A percentile compares a stretch with the other conserved stretches of the same genome.
Evolutionary conservation across 2,888 invertebrate species (phyloP).

Genomic region (Malachius bipustulatus): DNA sequence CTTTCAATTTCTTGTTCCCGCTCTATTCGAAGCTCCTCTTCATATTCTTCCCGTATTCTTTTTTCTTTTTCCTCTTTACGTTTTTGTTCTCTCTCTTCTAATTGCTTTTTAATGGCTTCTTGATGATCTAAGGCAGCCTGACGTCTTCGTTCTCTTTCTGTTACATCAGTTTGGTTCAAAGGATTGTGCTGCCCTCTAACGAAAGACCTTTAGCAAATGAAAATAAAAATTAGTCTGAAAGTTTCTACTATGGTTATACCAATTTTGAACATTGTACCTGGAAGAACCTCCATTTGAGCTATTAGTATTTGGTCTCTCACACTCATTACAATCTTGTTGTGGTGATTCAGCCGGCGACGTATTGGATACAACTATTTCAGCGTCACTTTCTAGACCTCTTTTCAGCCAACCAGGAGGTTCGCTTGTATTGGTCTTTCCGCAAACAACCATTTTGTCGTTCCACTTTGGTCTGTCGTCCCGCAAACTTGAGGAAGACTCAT

Average conservation of each 20-base stretch:
- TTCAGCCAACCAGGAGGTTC: conserved; percentile 43
- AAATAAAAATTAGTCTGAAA: not conserved
- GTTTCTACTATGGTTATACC: not conserved
- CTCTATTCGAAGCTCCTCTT: conserved; percentile 67
- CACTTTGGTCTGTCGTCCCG: conserved; percentile 58
- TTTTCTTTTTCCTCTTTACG: conserved; percentile 66
- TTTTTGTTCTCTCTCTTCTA: conserved; percentile 68
- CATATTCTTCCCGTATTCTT: conserved; percentile 61
- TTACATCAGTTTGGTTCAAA: conserved; percentile 64
- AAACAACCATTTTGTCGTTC: conserved; percentile 59
- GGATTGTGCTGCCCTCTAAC: conserved; percentile 79
- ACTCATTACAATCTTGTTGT: conserved; percentile 32
- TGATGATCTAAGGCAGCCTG: conserved; percentile 79
- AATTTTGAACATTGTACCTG: conserved; percentile 8
- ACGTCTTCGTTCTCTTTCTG: conserved; percentile 70
- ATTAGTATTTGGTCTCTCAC: conserved; percentile 33
- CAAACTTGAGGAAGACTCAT: conserved; percentile 34
- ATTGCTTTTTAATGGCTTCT: conserved; percentile 70
- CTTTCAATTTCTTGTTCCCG: conserved; percentile 61
- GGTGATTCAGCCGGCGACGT: conserved; percentile 36
- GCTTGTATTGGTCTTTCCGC: conserved; percentile 34
- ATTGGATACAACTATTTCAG: conserved; percentile 38
- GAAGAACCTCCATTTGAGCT: conserved; percentile 24
- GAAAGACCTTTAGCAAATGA: conserved; percentile 42
- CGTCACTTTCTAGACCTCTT: conserved; percentile 40